Percentiles rank a stretch among this genome's conserved stretches.
Evolutionary conservation across 2,113 vertebrate genomes (phyloP).

Genomic region (Protomyctophum bolini): DNA sequence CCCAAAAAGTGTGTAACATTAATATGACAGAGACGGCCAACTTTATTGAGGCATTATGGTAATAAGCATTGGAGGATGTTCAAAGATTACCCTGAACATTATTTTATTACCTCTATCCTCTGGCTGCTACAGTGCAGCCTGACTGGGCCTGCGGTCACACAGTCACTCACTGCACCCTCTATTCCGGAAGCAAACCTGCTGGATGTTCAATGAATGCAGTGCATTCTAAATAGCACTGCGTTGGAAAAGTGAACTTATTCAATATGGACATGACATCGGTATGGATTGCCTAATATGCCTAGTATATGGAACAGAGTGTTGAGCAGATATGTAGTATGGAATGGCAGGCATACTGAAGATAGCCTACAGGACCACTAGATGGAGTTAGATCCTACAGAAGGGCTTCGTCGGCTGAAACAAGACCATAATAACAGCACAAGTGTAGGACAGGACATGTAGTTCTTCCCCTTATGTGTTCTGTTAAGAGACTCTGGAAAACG

Average conservation of each 20-base stretch:
- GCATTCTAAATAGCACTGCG: not conserved
- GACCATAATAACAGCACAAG: conserved; percentile 57
- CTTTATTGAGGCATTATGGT: conserved; percentile 79
- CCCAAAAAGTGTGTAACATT: conserved; percentile 70
- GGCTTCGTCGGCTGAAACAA: conserved; percentile 47
- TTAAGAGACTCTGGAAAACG: conserved; percentile 33
- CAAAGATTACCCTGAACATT: conserved; percentile 73
- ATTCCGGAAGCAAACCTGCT: not conserved
- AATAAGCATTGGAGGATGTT: conserved; percentile 79
- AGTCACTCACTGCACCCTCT: conserved; percentile 9
- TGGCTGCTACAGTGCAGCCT: conserved; percentile 12
- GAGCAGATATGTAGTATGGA: conserved; percentile 17
- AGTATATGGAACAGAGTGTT: not conserved
- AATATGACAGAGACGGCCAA: conserved; percentile 76
- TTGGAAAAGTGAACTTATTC: not conserved
- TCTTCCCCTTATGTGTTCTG: conserved; percentile 29
- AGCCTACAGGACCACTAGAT: conserved; percentile 77
- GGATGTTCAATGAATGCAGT: not conserved
- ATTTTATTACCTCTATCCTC: conserved; percentile 63
- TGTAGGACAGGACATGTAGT: conserved; percentile 44
- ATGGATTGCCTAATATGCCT: conserved; percentile 8
- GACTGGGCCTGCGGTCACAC: conserved; percentile 18
- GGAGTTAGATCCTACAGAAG: conserved; percentile 81
- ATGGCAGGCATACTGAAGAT: conserved; percentile 52
- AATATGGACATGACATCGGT: not conserved